These are phyloP conservation scores for Cylas formicarius DNA, from an alignment of 1,140 invertebrate species.

Conservation along the genomic window DNA sequence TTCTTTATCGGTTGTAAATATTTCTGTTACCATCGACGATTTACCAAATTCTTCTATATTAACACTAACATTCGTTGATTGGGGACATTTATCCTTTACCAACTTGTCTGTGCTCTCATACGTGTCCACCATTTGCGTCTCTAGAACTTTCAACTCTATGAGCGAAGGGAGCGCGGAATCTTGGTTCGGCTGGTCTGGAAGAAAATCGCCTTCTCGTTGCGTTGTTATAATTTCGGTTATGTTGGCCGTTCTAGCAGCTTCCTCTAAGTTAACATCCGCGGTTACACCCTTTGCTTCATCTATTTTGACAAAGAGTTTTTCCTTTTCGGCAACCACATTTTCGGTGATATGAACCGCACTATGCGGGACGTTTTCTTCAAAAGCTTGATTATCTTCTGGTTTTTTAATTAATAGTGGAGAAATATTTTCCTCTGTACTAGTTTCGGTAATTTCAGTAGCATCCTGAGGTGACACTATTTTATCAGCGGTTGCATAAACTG, in stretches of 20 bases:
- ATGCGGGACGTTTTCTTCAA: constrained; percentile 32
- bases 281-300: constrained; percentile 14
- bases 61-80: not conserved
- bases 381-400: constrained; percentile 29
- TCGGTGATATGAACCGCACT: constrained; percentile 18
- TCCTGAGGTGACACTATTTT: constrained; percentile 16
- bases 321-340: constrained; percentile 19
- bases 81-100: not conserved
- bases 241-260: constrained; percentile 20
- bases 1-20: not conserved
- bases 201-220: constrained; percentile 10
- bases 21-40: constrained; percentile 1
- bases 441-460: constrained; percentile 27
- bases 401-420: constrained; percentile 24
- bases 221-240: constrained; percentile 14
- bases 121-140: not conserved
- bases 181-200: not conserved
- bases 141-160: not conserved
- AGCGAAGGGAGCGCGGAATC: not conserved
- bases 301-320: constrained; percentile 7
- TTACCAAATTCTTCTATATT: constrained; percentile 4
- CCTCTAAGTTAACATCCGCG: constrained; percentile 15
- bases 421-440: constrained; percentile 29
- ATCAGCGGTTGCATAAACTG: constrained; percentile 10
- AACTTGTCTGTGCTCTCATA: not conserved